Percentiles rank a stretch among this genome's conserved stretches.
These are phyloP conservation scores for Vultur gryphus DNA, from an alignment of 2,797 vertebrate genomes.

Conservation along the genomic window DNA sequence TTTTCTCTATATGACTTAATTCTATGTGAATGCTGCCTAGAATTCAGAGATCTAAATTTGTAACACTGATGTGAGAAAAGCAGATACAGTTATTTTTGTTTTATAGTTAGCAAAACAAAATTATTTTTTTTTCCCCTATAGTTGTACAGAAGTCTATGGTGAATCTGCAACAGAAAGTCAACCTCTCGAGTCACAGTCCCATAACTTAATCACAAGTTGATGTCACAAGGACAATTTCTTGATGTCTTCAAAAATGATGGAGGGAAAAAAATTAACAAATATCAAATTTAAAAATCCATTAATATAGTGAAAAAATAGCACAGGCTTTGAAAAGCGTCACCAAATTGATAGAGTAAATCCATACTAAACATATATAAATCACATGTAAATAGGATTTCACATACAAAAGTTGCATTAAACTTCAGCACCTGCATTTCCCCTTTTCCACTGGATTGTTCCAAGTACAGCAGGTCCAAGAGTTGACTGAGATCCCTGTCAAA, in stretches of 20 bases:
- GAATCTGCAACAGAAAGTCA: neutral
- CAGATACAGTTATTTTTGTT: neutral
- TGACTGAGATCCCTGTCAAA: constrained; percentile 82
- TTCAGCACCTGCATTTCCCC: constrained; percentile 73
- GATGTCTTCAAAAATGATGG: neutral
- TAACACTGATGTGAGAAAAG: neutral
- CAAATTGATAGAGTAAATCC: neutral
- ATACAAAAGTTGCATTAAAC: neutral
- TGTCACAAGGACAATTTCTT: neutral
- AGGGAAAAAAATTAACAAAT: neutral
- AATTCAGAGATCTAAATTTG: neutral
- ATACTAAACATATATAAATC: neutral
- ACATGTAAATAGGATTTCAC: neutral
- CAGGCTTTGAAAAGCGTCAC: neutral
- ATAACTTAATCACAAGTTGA: neutral
- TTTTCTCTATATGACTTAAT: neutral
- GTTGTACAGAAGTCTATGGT: neutral
- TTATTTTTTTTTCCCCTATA: fast-evolving
- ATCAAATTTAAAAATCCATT: neutral
- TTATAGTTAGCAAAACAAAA: neutral
- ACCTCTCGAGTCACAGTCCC: neutral
- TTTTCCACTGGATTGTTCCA: constrained; percentile 48
- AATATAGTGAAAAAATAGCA: neutral
- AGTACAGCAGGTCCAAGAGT: constrained; percentile 77
- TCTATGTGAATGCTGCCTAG: neutral